A percentile compares a stretch with the other conserved stretches of the same genome.
Conservation (phyloP, 2,888 invertebrate genomes). For the Allacma fusca region DNA sequence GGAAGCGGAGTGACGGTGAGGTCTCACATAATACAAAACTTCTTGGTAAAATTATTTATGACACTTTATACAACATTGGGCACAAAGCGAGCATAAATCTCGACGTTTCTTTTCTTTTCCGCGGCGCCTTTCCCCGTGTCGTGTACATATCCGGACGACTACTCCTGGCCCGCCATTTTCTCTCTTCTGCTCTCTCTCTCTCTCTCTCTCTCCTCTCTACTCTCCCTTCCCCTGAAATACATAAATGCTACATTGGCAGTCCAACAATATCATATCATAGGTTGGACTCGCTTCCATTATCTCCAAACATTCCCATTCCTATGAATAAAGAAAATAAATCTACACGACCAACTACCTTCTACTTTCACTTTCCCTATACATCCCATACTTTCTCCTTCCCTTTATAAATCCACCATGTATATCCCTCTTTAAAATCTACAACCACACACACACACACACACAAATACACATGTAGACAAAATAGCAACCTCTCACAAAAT, state of each 20-base stretch:
- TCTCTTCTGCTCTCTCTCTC: constrained; percentile 22
- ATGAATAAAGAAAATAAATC: too few relatives aligned
- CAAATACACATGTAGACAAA: too few relatives aligned
- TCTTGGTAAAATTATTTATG: constrained; percentile 54
- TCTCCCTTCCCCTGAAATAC: constrained; percentile 24
- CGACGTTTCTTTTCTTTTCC: constrained; percentile 34
- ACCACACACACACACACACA: too few relatives aligned
- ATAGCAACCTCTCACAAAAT: too few relatives aligned
- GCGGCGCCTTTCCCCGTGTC: background rate
- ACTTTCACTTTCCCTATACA: too few relatives aligned
- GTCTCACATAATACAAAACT: constrained; percentile 41
- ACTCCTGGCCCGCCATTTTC: background rate
- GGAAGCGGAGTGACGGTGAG: constrained; percentile 29
- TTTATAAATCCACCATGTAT: too few relatives aligned
- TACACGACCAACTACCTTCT: too few relatives aligned
- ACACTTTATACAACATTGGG: constrained; percentile 55
- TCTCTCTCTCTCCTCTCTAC: constrained; percentile 12
- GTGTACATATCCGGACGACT: background rate
- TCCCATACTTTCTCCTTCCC: too few relatives aligned
- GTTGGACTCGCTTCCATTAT: too few relatives aligned
- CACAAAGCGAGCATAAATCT: constrained; percentile 55
- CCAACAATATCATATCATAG: background rate
- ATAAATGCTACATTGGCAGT: constrained; percentile 30
- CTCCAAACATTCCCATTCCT: too few relatives aligned
- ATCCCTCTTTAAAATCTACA: too few relatives aligned